A percentile compares a stretch with the other conserved stretches of the same genome.
These are phyloP conservation scores for Bursaphelenchus okinawaensis DNA, from an alignment of 2,888 invertebrate species.

Conservation along the genomic window DNA sequence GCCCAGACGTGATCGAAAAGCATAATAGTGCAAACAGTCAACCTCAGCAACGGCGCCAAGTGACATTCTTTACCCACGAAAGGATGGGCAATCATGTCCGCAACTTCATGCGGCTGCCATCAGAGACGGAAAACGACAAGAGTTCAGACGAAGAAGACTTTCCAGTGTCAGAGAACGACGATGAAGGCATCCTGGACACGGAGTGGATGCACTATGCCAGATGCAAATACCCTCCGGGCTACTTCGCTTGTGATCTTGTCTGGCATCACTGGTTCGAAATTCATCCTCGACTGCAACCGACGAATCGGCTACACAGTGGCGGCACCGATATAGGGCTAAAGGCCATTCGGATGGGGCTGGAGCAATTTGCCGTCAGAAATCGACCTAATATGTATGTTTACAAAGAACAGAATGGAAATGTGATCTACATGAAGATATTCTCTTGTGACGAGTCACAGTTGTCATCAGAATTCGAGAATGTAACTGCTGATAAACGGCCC, in stretches of 20 bases:
- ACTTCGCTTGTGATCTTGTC: constrained; percentile 71
- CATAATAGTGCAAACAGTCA: background rate
- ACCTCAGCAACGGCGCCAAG: constrained; percentile 4
- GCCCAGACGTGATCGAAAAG: constrained; percentile 5
- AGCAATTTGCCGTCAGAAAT: constrained; percentile 32
- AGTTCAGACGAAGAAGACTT: constrained; percentile 18
- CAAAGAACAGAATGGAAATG: constrained; percentile 27
- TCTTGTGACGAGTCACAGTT: constrained; percentile 18
- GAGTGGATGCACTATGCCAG: constrained; percentile 21
- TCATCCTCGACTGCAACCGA: constrained; percentile 68
- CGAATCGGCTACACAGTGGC: background rate
- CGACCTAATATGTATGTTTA: constrained; percentile 28
- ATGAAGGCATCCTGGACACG: constrained; percentile 8
- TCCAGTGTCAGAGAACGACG: background rate
- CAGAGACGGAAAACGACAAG: background rate
- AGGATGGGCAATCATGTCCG: background rate
- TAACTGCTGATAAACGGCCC: background rate
- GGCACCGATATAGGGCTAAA: constrained; percentile 20
- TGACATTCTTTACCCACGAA: constrained; percentile 1
- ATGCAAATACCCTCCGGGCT: constrained; percentile 65
- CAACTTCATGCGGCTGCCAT: background rate
- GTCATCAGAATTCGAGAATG: constrained; percentile 6
- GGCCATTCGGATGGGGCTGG: constrained; percentile 29
- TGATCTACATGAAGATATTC: constrained; percentile 44
- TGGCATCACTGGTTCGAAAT: constrained; percentile 70